Base-by-base conservation (phyloP, 2,113 vertebrate genomes). In the Gambusia holbrooki region DNA sequence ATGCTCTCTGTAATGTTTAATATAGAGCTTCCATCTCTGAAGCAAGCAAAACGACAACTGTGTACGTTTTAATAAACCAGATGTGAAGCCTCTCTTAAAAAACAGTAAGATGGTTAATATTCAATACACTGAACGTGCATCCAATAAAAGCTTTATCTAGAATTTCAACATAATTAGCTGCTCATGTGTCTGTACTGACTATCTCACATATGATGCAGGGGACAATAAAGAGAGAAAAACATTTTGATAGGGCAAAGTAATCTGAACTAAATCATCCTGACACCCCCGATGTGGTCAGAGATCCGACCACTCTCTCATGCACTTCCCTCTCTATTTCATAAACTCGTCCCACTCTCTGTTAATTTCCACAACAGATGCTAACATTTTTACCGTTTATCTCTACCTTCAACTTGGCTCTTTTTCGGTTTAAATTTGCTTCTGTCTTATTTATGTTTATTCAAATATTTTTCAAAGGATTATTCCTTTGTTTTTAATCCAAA, bases 261-360 rank as follows among this genome's bases (percentile, higher is more conserved):
- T 96, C 95, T 95, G 93, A 96, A 94, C 87, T 71, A 92, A 92
- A 95, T 84, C 95, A 95, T 89, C 89, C 79, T 89, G 76, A 81
- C 93, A 91, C 92, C 90, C 95, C 66, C 93, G 93, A 93, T 93
- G 92, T 87, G 90, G 79, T 88, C 74, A 82, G 76, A 54, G 17
- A 79, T 42, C 78, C 33, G 5, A 27, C 81, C 33, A 27, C 45
- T 32, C 63, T 48, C 68, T 6, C 70, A 69, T 64, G 22, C n/a
- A 71, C 68, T 51, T 63, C 71, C 82, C 79, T 17, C 62, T 69
- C 67, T 62, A 68, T 17, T 60, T 30, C 66, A 80, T 29, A 10
- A 84, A 88, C 84, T 80, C 87, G 88, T 91, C 91, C 77, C 82
- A 64, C 77, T 77, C 40, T 40, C 72, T 75, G 83, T 73, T 92